Conservation (phyloP, 30 jellyfish, hydroid and myxozoan genomes). For the Turritopsis dohrnii region DNA sequence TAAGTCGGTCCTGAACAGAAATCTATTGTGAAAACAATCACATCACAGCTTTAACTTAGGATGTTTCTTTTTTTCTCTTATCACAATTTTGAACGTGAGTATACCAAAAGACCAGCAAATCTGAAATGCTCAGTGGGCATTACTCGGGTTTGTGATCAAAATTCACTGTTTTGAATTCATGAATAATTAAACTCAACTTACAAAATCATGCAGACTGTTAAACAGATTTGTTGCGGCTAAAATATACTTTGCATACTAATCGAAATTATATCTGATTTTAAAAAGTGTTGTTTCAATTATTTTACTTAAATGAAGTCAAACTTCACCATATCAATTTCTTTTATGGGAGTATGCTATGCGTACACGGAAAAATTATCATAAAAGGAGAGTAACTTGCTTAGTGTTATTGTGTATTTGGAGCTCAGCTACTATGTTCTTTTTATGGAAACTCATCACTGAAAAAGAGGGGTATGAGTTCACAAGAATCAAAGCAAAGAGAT, state of each 20-base stretch:
- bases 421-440: constrained; percentile 12
- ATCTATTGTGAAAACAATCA: too few species aligned
- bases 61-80: too few species aligned
- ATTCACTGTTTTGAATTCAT: neutral
- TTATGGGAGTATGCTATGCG: constrained; percentile 34
- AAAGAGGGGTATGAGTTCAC: neutral
- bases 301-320: neutral
- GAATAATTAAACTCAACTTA: neutral
- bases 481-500: neutral
- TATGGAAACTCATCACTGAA: constrained; percentile 20
- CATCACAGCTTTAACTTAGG: too few species aligned
- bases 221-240: neutral
- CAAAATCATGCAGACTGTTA: neutral
- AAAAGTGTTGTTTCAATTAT: neutral
- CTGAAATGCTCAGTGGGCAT: neutral
- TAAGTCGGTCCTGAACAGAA: too few species aligned
- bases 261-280: too few species aligned
- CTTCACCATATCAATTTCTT: neutral
- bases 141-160: neutral
- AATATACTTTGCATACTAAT: neutral
- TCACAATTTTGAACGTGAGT: neutral
- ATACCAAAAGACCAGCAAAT: neutral
- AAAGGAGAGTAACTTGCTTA: constrained; percentile 8
- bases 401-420: constrained; percentile 29
- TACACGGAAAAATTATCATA: constrained; percentile 11